phyloP scores from a whole-genome alignment of 2,113 vertebrate genomes.

The Mystacornis crossleyi region DNA sequence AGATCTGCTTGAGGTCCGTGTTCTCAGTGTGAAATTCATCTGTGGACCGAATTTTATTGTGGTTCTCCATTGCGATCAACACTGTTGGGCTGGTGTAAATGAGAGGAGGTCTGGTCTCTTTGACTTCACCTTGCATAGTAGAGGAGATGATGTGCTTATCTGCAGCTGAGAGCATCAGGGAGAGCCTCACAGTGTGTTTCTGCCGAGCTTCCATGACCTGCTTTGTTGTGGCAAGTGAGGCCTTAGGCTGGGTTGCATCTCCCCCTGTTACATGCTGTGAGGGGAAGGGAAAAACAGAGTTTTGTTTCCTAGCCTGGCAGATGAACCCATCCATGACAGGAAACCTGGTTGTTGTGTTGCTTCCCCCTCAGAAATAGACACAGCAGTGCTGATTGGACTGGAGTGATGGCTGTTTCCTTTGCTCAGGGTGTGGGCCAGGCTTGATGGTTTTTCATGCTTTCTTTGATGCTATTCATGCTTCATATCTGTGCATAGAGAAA shows the following conservation, averaged over 20 bases:
- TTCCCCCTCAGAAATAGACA: background rate
- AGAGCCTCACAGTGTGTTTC: background rate
- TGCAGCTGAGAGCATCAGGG: background rate
- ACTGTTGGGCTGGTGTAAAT: background rate
- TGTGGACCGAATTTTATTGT: background rate
- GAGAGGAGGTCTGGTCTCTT: background rate
- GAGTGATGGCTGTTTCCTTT: background rate
- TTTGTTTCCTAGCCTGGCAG: background rate
- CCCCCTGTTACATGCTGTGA: background rate
- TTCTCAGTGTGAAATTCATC: background rate
- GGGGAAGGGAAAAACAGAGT: background rate
- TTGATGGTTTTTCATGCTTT: conserved; percentile 3
- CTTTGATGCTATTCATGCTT: conserved; percentile 42
- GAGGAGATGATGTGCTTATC: background rate
- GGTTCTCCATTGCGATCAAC: background rate
- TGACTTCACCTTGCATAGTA: background rate
- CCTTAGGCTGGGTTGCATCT: background rate
- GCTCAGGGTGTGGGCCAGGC: background rate
- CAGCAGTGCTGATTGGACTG: background rate
- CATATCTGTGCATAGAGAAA: conserved; percentile 19
- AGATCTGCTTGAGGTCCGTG: background rate
- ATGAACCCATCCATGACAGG: background rate
- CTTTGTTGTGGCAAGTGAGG: background rate
- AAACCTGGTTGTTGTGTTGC: background rate
- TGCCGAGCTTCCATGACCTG: background rate